Percentiles rank a stretch among this genome's conserved stretches.
phyloP scores from a whole-genome alignment of 2,113 vertebrate genomes.

The Puntigrus tetrazona region DNA sequence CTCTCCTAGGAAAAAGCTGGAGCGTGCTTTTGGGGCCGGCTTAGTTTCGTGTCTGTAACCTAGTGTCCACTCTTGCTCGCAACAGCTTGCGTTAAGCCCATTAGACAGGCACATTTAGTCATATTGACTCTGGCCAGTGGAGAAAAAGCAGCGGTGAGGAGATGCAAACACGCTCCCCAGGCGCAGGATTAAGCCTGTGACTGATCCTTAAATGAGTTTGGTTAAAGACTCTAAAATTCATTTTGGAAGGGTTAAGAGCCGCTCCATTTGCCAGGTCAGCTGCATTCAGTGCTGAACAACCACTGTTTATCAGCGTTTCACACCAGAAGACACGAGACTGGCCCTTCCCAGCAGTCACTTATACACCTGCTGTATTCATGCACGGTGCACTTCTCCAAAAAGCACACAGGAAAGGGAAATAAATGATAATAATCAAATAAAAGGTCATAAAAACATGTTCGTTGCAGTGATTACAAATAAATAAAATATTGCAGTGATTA shows the following conservation, averaged over 20 bases:
- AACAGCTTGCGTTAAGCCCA: constrained; percentile 81
- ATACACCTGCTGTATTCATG: neutral
- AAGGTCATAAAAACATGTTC: too few relatives aligned
- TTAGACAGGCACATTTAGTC: constrained; percentile 79
- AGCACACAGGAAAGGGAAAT: neutral
- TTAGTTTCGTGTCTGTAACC: constrained; percentile 65
- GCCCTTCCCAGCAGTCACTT: neutral
- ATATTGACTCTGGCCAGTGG: constrained; percentile 71
- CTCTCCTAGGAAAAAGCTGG: constrained; percentile 59
- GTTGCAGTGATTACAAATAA: too few relatives aligned
- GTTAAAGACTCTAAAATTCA: constrained; percentile 77
- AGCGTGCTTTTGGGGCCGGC: constrained; percentile 65
- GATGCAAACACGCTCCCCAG: constrained; percentile 69
- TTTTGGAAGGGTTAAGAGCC: constrained; percentile 76
- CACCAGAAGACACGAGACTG: neutral
- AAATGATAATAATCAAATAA: too few relatives aligned
- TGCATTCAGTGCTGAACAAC: constrained; percentile 19
- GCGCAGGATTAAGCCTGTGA: constrained; percentile 71
- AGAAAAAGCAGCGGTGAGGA: constrained; percentile 64
- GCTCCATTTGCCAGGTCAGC: constrained; percentile 72
- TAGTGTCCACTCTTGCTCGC: constrained; percentile 67
- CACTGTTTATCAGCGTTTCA: constrained; percentile 6
- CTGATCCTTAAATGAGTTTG: constrained; percentile 83
- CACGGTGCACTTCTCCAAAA: neutral
- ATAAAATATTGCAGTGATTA: too few relatives aligned